phyloP scores from a whole-genome alignment of 2,888 invertebrate genomes.

The Idaea biselata region DNA sequence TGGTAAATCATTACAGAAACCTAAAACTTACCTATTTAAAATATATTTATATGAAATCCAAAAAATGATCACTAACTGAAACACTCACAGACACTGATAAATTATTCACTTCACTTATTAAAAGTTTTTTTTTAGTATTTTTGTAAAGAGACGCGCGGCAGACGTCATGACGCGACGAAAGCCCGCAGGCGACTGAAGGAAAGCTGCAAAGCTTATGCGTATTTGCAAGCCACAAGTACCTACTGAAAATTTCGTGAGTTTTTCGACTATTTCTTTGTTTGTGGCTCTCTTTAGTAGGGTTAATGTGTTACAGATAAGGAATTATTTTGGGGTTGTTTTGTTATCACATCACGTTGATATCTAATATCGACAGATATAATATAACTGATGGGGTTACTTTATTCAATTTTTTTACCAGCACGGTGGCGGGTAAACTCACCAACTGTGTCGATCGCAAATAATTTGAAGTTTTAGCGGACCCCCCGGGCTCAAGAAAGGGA shows the following conservation, averaged over 20 bases:
- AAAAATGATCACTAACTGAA: background rate
- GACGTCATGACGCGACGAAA: conserved; percentile 34
- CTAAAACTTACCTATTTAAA: background rate
- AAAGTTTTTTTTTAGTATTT: conserved; percentile 18
- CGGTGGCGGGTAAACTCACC: too few species aligned
- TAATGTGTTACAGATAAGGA: background rate
- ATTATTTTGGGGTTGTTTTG: too few species aligned
- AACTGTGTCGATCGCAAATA: too few species aligned
- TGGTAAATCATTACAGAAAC: background rate
- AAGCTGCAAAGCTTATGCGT: conserved; percentile 13
- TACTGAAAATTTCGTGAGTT: background rate
- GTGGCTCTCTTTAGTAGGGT: background rate
- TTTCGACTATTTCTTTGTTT: background rate
- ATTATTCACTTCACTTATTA: conserved; percentile 8
- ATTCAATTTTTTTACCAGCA: too few species aligned
- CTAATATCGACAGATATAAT: too few species aligned
- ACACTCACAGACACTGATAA: conserved; percentile 4
- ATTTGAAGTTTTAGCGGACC: too few species aligned
- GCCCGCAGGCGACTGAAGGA: conserved; percentile 59
- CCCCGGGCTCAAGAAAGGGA: too few species aligned
- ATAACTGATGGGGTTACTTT: too few species aligned
- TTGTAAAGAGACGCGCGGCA: conserved; percentile 5
- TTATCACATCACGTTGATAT: too few species aligned
- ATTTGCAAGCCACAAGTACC: background rate
- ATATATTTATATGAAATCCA: conserved; percentile 6